These are phyloP conservation scores for Oenanthe melanoleuca DNA, from an alignment of 2,113 vertebrate species.

Conservation along the genomic window DNA sequence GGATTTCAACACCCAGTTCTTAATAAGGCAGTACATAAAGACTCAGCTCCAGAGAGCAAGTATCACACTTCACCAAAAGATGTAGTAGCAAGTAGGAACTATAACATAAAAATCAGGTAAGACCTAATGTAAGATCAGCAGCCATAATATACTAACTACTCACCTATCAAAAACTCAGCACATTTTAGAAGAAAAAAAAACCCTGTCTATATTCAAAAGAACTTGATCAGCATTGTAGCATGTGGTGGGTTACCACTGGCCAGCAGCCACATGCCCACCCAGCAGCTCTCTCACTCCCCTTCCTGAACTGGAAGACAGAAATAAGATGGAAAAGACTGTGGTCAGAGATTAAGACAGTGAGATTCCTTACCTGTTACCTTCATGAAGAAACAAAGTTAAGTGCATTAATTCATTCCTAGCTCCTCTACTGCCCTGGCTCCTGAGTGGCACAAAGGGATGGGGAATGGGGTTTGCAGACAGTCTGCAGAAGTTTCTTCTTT, in stretches of 20 bases:
- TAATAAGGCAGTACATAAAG: neutral
- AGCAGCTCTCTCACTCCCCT: neutral
- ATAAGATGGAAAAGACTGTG: neutral
- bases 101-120: neutral
- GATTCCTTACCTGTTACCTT: neutral
- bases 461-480: neutral
- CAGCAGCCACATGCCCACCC: neutral
- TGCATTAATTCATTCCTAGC: neutral
- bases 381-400: neutral
- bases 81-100: neutral
- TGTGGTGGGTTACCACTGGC: neutral
- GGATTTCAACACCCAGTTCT: neutral
- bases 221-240: neutral
- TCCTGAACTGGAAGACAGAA: neutral
- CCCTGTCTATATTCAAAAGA: neutral
- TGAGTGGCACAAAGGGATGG: rapidly evolving
- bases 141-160: neutral
- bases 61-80: neutral
- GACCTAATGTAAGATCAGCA: neutral
- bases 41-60: neutral
- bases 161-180: neutral
- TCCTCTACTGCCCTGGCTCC: neutral
- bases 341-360: neutral
- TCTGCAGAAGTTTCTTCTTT: neutral
- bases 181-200: neutral